These are phyloP conservation scores for Hyppa rectilinea DNA, from an alignment of 2,888 invertebrate species.

Conservation along the genomic window DNA sequence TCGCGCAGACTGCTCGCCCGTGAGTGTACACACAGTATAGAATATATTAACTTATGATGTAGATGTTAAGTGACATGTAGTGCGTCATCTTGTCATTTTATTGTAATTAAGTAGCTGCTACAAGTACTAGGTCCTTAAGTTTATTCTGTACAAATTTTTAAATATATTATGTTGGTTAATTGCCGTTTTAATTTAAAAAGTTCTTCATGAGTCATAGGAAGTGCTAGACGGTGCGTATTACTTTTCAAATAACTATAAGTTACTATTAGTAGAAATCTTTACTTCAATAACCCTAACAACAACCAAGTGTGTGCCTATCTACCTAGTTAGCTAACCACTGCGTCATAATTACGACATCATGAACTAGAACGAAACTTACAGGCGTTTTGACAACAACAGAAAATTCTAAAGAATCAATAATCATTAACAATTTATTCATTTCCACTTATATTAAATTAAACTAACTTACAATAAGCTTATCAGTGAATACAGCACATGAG, in stretches of 20 bases:
- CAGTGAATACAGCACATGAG: constrained; percentile 6
- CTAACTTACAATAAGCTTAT: constrained; percentile 29
- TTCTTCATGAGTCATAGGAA: neutral
- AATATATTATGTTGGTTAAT: constrained; percentile 87
- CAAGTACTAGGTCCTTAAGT: constrained; percentile 84
- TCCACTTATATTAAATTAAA: constrained; percentile 12
- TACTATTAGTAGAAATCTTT: neutral
- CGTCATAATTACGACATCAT: neutral
- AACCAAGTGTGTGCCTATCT: too few relatives aligned
- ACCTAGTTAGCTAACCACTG: neutral
- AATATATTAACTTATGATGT: constrained; percentile 71
- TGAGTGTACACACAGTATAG: constrained; percentile 42
- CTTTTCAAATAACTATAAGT: neutral
- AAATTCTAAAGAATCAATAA: neutral
- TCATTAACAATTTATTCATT: constrained; percentile 28
- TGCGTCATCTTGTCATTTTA: constrained; percentile 79
- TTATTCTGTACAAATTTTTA: constrained; percentile 87
- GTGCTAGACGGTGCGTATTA: neutral
- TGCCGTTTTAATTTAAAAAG: constrained; percentile 57
- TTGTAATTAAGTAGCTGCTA: constrained; percentile 71
- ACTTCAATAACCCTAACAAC: too few relatives aligned
- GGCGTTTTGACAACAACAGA: neutral
- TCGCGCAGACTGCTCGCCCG: neutral
- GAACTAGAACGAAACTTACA: neutral
- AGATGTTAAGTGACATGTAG: constrained; percentile 65